Conservation (phyloP, 2,888 invertebrate genomes). For the Lumbricus terrestris region DNA sequence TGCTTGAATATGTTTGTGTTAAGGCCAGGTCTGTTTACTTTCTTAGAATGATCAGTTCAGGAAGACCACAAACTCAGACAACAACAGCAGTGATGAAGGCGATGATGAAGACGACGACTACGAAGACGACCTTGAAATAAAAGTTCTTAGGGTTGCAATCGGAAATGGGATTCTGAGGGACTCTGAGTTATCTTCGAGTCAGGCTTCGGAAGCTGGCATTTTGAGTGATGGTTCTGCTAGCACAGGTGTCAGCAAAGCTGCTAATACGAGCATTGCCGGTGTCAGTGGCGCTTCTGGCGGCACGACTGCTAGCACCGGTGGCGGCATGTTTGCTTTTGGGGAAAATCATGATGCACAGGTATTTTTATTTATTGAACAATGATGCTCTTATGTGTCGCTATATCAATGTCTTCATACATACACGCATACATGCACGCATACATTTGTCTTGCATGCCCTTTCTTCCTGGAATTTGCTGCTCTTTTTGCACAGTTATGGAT, state of each 20-base stretch:
- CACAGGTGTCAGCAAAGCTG: neutral
- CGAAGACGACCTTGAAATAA: neutral
- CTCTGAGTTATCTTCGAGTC: neutral
- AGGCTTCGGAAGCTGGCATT: neutral
- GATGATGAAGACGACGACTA: neutral
- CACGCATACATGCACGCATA: too few relatives aligned
- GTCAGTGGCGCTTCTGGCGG: neutral
- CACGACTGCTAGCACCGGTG: neutral
- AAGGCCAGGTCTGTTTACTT: neutral
- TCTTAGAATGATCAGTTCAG: neutral
- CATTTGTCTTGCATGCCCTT: neutral
- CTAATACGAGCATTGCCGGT: neutral
- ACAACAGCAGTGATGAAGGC: slow-evolving; percentile 14
- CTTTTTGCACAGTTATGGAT: neutral
- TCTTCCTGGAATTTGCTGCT: neutral
- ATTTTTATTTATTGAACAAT: neutral
- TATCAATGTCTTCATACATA: neutral
- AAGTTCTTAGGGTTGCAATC: neutral
- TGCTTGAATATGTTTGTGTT: neutral
- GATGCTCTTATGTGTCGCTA: neutral
- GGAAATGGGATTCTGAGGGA: neutral
- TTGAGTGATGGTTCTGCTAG: neutral
- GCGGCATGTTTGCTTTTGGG: neutral
- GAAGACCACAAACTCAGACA: neutral
- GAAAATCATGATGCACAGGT: slow-evolving; percentile 8